Evolutionary conservation across 2,888 invertebrate species (phyloP), one percentile per base, ranked within the genome.

Genomic region (Notodonta dromedarius): DNA sequence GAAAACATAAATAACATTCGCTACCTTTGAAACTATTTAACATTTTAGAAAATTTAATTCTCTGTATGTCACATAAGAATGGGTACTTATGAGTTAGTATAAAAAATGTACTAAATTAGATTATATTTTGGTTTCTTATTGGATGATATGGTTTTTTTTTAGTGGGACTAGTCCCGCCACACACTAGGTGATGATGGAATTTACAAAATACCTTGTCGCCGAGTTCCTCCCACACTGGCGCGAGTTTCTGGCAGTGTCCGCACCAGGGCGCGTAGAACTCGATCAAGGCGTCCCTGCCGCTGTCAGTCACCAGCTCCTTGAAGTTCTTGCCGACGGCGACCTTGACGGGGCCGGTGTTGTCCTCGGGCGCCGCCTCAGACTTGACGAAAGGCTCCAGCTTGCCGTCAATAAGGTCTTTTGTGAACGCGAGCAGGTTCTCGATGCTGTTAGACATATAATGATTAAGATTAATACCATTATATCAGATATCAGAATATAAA

Each of bases 231-330:
- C 95, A 99, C 60, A 98, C 94, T 24, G 99, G 99, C 3, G 98
- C 95, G 56, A 99, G 94, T 88, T 97, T 97, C 93, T 99, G 99
- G 94, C 99, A 99, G 85, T 99, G 99, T 73, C 99, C 99, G 88
- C 98, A 99, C 99, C 99, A 99, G 0, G 99, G 99, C 46, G 99
- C 99, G 90, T 99, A 99, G 94, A 99, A 99, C 93, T 99, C 99
- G 74, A 99, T 95, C 53, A 99, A 94, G 4, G 98, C 98, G 87
- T 99, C 99, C 84, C 98, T 97, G 44, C 95, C 97, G 77, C 97
- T 97, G 85, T 99, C 97, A 3, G 96, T 96, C 0, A 99, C 98
- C 61, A 99, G 94, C 61, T 99, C 97, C 84, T 99, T 97, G 92
- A 99, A 99, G 94, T 99, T 99, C 94, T 98, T 98, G 69, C 97